These are phyloP conservation scores for Heliocidaris erythrogramma DNA, from an alignment of 35 echinoderm and acorn worm genomes.

Conservation along the genomic window DNA sequence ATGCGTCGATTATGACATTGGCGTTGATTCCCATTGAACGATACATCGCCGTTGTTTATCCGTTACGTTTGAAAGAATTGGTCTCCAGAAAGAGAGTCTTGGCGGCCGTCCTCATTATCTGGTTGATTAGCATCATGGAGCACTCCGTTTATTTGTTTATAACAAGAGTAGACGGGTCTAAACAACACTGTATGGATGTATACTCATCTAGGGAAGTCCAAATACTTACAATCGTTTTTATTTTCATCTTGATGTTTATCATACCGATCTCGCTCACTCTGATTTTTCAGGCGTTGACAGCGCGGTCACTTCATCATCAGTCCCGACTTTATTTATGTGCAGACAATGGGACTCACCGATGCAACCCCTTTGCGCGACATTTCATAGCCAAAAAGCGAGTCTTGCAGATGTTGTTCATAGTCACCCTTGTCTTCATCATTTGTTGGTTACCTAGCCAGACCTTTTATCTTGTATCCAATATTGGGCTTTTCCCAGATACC, in stretches of 20 bases:
- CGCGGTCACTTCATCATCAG: background rate
- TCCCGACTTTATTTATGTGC: background rate
- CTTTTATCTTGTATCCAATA: conserved; percentile 32
- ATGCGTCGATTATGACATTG: background rate
- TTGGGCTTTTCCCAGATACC: background rate
- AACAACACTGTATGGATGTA: background rate
- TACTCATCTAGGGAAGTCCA: background rate
- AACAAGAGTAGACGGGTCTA: background rate
- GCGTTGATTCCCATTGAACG: background rate
- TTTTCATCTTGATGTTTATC: background rate
- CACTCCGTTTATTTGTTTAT: background rate
- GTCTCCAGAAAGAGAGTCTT: background rate
- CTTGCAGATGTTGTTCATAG: conserved; percentile 52
- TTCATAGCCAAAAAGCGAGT: conserved; percentile 9
- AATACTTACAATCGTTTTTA: background rate
- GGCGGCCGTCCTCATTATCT: background rate
- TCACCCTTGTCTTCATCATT: conserved; percentile 48
- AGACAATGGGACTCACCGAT: background rate
- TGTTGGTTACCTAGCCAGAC: conserved; percentile 53
- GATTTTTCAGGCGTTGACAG: background rate
- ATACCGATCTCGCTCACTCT: background rate
- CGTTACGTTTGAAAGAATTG: background rate
- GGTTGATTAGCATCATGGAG: background rate
- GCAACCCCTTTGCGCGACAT: background rate
- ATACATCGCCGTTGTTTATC: background rate